Evolutionary conservation across 2,797 vertebrate genomes (phyloP).

Genomic region (Parambassis ranga): DNA sequence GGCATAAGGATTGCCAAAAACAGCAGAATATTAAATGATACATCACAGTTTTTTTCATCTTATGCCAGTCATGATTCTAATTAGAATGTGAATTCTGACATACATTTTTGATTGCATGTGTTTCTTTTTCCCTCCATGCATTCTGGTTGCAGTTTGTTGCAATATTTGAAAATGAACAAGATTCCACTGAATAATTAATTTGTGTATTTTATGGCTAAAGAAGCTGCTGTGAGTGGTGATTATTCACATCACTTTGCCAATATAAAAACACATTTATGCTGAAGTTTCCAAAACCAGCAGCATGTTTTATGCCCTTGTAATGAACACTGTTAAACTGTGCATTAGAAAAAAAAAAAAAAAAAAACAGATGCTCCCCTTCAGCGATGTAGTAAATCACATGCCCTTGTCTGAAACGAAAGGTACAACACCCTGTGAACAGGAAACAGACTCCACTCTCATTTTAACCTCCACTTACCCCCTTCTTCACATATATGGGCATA

Average conservation of each 20-base stretch:
- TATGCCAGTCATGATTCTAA: slow-evolving; percentile 13
- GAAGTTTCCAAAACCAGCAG: slow-evolving; percentile 65
- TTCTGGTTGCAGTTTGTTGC: slow-evolving; percentile 12
- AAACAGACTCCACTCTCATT: slow-evolving; percentile 51
- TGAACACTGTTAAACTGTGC: slow-evolving; percentile 73
- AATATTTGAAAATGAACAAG: slow-evolving; percentile 17
- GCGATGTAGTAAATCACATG: slow-evolving; percentile 74
- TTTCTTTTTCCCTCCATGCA: slow-evolving; percentile 1
- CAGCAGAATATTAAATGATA: neutral
- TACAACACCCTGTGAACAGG: slow-evolving; percentile 49
- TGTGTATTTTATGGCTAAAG: slow-evolving; percentile 46
- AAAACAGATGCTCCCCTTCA: slow-evolving; percentile 71
- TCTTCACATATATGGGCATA: slow-evolving; percentile 32
- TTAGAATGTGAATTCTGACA: slow-evolving; percentile 30
- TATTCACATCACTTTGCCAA: slow-evolving; percentile 62
- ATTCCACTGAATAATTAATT: slow-evolving; percentile 37
- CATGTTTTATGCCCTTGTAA: slow-evolving; percentile 75
- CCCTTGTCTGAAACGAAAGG: slow-evolving; percentile 64
- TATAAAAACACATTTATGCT: slow-evolving; percentile 70
- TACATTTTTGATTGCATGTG: slow-evolving; percentile 13
- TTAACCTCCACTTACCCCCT: slow-evolving; percentile 65
- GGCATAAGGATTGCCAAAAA: neutral
- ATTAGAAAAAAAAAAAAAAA: slow-evolving; percentile 42
- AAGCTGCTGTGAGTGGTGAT: slow-evolving; percentile 32
- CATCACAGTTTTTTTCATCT: neutral